Base-by-base conservation (phyloP, 1,140 invertebrate genomes). In the Anastrepha obliqua region DNA sequence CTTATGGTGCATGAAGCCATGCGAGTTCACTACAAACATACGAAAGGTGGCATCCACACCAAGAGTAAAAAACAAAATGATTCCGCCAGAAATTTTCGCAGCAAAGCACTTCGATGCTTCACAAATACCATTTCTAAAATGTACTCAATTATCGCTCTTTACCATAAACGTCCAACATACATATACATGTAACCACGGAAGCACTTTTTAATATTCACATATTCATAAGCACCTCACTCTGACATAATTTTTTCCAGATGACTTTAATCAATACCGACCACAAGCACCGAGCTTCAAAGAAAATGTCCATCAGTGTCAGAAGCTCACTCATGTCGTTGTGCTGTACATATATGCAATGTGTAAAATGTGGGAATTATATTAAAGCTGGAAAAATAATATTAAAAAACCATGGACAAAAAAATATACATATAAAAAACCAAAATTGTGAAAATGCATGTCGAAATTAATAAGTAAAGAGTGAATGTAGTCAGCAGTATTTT, bases 191-290 rank as follows among this genome's bases (percentile, higher is more conserved):
- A 55, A 29, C 29, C 51, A 2, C 51, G 11, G 11, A 2, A 55
- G 1, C 51, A 55, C 11, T 6, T 11, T 8, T 55, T 6, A 55
- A 55, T 55, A 55, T 55, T 55, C 51, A 55, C 51, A 55, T 8
- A 55, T 11, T 55, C 51, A 55, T 55, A 55, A 55, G 51, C 51
- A 55, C 51, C 51, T 55, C 51, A 11, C 11, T 6, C 6, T 55
- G 51, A 55, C 51, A 55, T 55, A 62, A 62, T 74, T 74, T 47
- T 47, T 42, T 44, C 67, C 67, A 74, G 67, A 15, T 74, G 67
- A 44, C 13, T 74, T 74, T 44, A 74, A 74, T 47, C 67, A 39
- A 74, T 74, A 44, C 15, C 44, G 67, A 74, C 67, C 67, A 47
- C 42, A 74, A 47, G 42, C 39, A 44, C 29, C 42, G 17, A 44